Percentiles rank a stretch among this genome's conserved stretches.
Evolutionary conservation across 2,113 vertebrate species (phyloP).

Genomic region (Lepisosteus osseus): DNA sequence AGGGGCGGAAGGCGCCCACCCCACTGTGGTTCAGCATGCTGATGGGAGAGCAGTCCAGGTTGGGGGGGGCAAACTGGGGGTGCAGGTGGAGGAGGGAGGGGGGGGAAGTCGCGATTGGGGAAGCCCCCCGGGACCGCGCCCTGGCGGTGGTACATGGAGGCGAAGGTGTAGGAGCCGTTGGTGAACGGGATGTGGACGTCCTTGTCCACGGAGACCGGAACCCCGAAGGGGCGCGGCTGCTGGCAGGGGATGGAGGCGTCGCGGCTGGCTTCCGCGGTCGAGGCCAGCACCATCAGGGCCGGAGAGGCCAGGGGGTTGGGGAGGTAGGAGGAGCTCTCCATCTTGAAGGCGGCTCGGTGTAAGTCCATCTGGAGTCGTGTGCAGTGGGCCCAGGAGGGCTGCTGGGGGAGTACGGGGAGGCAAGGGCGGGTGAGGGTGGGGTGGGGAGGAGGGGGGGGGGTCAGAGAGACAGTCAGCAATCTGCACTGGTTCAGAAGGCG

Average conservation of each 20-base stretch:
- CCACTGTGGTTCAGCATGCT: slow-evolving; percentile 98
- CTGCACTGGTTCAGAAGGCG: neutral
- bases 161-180: slow-evolving; percentile 96
- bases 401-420: slow-evolving; percentile 48
- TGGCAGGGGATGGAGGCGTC: slow-evolving; percentile 96
- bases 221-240: slow-evolving; percentile 94
- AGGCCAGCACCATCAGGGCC: slow-evolving; percentile 97
- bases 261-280: slow-evolving; percentile 93
- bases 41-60: slow-evolving; percentile 96
- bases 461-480: neutral
- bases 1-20: slow-evolving; percentile 94
- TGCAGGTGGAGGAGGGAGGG: slow-evolving; percentile 95
- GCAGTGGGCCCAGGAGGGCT: slow-evolving; percentile 29
- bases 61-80: slow-evolving; percentile 95
- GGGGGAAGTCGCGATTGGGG: slow-evolving; percentile 93
- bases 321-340: slow-evolving; percentile 98
- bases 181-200: slow-evolving; percentile 97
- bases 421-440: slow-evolving; percentile 32
- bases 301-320: slow-evolving; percentile 96
- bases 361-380: slow-evolving; percentile 88
- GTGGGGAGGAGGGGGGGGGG: slow-evolving; percentile 18
- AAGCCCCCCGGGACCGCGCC: slow-evolving; percentile 91
- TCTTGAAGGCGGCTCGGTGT: slow-evolving; percentile 98
- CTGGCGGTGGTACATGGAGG: slow-evolving; percentile 98
- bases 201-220: slow-evolving; percentile 93